Evolutionary conservation across 2,797 vertebrate species (phyloP), one percentile per base, ranked within the genome.

Genomic region (Enteromius treurensis): DNA sequence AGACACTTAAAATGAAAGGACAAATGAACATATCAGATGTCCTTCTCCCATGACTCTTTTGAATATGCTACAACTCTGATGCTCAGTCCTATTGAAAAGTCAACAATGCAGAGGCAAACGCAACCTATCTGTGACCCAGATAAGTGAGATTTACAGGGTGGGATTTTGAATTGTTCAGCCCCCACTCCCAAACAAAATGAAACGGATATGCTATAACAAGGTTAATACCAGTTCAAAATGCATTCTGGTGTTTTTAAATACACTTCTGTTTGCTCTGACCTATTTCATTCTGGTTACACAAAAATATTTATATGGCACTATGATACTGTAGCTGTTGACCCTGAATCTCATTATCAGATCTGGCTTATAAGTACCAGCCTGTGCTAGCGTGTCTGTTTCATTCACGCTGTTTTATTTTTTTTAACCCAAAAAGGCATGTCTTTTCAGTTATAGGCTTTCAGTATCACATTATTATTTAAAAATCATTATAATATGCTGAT

Each of bases 271-370:
- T 42, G 37, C 37, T 60, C 15, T 58, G 32, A 40, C 8, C 21
- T 6, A 23, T 76, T 42, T 17, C 23, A 60, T 58, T 76, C 5
- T 45, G 23, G 13, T 8, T 15, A 68, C 32, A 53, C 11, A 58
- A 21, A 62, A 68, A 55, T 53, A 9, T 23, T 79, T 3, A 29
- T 68, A 2, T 8, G 7, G 13, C 47, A 49, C 42, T 32, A n/a
- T 79, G 45, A 29, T 37, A 79, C 47, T 40, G 65, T 69, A 26
- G 49, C 34, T 69, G 34, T 65, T 37, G 9, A 53, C 37, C 49
- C 73, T 55, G 67, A 69, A 80, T 69, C n/a, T 42, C 65, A 55
- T 40, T 40, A 79, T 79, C 78, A 37, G 77, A 79, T 79, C 32
- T 79, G 64, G 47, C 64, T 23, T 69, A 26, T 10, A 9, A 53